Evolutionary conservation across 92 coral and sea anemone species (phyloP).

Genomic region (Palythoa grandiflora): DNA sequence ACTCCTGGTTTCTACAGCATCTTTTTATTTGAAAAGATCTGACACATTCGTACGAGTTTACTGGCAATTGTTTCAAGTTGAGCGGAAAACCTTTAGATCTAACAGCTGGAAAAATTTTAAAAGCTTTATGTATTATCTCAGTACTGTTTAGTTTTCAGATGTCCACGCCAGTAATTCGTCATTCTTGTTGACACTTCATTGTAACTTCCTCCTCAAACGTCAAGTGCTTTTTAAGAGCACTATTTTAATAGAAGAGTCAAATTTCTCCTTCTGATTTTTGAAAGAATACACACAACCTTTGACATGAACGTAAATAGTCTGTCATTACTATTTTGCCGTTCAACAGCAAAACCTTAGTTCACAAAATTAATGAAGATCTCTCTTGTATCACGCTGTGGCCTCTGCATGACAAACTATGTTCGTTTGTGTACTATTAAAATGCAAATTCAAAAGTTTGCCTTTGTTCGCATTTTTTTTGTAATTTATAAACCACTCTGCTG

Average conservation of each 20-base stretch:
- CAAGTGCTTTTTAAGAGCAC: not conserved
- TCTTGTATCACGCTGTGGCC: slow-evolving; percentile 17
- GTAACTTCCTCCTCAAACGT: slow-evolving; percentile 2
- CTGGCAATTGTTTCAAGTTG: not conserved
- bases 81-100: not conserved
- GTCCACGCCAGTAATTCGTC: slow-evolving; percentile 3
- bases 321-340: not conserved
- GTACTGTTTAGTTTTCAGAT: slow-evolving; percentile 1
- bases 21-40: not conserved
- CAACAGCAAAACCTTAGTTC: not conserved
- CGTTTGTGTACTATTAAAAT: slow-evolving; percentile 38
- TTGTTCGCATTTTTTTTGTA: slow-evolving; percentile 6
- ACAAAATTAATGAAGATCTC: slow-evolving; percentile 13
- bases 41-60: not conserved
- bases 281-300: not conserved
- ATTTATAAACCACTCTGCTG: not conserved
- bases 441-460: slow-evolving; percentile 31
- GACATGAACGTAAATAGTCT: not conserved
- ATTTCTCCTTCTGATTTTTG: not conserved
- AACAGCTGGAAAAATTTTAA: slow-evolving; percentile 21
- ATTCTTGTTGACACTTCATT: not conserved
- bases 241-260: not conserved
- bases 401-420: slow-evolving; percentile 19
- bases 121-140: not conserved
- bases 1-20: not conserved